These are phyloP conservation scores for Phytoseiulus persimilis DNA, from an alignment of 2,888 invertebrate genomes.

Conservation along the genomic window DNA sequence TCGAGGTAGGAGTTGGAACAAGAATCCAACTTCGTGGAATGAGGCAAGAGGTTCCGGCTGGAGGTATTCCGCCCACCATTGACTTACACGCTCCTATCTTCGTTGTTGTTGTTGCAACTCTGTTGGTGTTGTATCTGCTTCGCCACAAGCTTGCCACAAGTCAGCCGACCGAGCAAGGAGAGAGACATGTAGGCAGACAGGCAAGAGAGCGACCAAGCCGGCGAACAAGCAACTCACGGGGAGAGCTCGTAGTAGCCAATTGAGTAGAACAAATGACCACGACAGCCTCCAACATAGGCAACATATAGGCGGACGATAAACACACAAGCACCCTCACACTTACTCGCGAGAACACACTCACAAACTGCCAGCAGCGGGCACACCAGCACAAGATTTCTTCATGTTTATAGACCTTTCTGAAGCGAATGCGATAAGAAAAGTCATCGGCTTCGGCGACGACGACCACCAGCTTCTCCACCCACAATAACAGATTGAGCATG, in stretches of 20 bases:
- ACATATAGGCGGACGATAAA: background rate
- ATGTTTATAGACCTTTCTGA: background rate
- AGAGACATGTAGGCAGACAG: background rate
- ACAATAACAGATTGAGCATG: background rate
- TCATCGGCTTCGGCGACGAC: background rate
- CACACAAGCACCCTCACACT: background rate
- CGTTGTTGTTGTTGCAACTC: background rate
- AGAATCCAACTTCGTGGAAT: too few species aligned
- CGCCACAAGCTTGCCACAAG: background rate
- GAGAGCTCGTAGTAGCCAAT: background rate
- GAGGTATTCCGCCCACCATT: too few species aligned
- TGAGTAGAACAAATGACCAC: conserved; percentile 5
- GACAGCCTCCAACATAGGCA: background rate
- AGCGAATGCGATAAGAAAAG: background rate
- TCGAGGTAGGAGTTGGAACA: too few species aligned
- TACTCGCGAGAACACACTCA: too few species aligned
- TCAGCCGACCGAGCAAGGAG: background rate
- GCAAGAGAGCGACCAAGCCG: background rate
- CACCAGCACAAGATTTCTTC: background rate
- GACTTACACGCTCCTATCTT: background rate
- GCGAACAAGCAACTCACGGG: background rate
- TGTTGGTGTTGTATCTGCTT: background rate
- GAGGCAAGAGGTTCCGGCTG: too few species aligned
- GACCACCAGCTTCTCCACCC: background rate
- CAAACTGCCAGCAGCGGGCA: background rate